Conservation (phyloP, 2,797 vertebrate genomes). For the Falco rusticolus region DNA sequence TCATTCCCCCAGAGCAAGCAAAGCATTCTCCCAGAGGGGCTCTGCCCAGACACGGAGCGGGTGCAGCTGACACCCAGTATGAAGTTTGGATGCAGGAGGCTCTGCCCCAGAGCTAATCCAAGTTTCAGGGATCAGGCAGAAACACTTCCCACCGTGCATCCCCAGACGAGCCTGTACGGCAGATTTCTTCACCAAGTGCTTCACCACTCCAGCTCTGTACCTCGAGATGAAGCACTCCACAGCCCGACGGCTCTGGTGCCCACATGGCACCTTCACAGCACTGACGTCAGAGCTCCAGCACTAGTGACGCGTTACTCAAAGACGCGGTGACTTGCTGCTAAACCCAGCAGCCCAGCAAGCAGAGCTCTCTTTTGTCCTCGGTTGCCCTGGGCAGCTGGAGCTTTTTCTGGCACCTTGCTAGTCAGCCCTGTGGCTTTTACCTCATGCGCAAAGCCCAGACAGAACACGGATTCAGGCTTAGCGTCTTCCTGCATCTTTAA, state of each 20-base stretch:
- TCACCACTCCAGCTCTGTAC: not conserved
- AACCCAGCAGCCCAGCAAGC: not conserved
- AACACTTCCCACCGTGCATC: fast-evolving
- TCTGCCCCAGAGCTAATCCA: not conserved
- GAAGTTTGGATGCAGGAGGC: not conserved
- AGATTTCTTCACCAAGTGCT: not conserved
- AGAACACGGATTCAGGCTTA: not conserved
- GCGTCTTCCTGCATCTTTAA: not conserved
- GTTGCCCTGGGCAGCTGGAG: constrained; percentile 21
- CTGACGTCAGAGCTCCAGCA: not conserved
- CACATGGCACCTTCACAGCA: not conserved
- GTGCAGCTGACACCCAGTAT: not conserved
- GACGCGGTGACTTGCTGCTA: not conserved
- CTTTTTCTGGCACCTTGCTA: constrained; percentile 28
- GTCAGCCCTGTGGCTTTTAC: constrained; percentile 12
- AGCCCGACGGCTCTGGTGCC: fast-evolving
- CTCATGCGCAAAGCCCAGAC: not conserved
- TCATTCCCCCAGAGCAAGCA: not conserved
- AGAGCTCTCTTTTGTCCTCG: constrained; percentile 26
- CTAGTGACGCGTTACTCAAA: not conserved
- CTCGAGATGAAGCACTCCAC: not conserved
- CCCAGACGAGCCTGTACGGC: not conserved
- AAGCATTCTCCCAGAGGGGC: not conserved
- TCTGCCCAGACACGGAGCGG: not conserved
- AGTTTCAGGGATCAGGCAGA: not conserved